Base-by-base conservation (phyloP, 2,113 vertebrate species). In the Procavia capensis region DNA sequence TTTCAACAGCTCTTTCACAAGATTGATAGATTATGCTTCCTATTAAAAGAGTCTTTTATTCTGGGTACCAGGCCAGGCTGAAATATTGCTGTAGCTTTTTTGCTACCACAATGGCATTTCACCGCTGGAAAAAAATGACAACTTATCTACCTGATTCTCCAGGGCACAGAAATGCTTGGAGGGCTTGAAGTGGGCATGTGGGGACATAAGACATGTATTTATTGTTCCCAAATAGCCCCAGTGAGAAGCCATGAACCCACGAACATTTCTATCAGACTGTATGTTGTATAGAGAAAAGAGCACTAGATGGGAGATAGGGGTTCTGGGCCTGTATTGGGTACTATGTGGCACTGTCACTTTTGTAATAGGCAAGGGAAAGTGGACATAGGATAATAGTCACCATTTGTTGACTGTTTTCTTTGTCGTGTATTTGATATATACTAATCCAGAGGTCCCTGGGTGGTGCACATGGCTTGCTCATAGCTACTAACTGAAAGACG, bases 21-120 rank as follows among this genome's bases (percentile, higher is more conserved):
- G 96, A 89, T 89, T 96, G 97, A 97, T 96, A 97, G 96, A 98
- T 96, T 97, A 97, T 96, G 96, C 83, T 97, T 95, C 96, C 91
- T 94, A 96, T 95, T 97, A 97, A 97, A 90, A 96, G 94, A 87
- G 87, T 82, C 96, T 96, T 97, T 96, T 97, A 97, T 97, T 95
- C 94, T 78, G 96, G 66, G 80, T 96, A 95, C 95, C 96, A 97
- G 90, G 91, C 70, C 88, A 72, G 50, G 89, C 39, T 96, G 93
- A 96, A 97, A 97, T 93, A 96, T 89, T 92, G 88, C 92, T 80
- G 88, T 50, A 59, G 72, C 41, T 79, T 75, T 91, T 70, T 59
- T 87, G 27, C 76, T 43, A 82, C 74, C 79, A 80, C 36, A 76
- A 85, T 93, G 92, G 91, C 91, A 93, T 96, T 90, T 95, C 75